Evolutionary conservation across 2,888 invertebrate species (phyloP), one percentile per base, ranked within the genome.

Genomic region (Tenthredo scrophulariae): DNA sequence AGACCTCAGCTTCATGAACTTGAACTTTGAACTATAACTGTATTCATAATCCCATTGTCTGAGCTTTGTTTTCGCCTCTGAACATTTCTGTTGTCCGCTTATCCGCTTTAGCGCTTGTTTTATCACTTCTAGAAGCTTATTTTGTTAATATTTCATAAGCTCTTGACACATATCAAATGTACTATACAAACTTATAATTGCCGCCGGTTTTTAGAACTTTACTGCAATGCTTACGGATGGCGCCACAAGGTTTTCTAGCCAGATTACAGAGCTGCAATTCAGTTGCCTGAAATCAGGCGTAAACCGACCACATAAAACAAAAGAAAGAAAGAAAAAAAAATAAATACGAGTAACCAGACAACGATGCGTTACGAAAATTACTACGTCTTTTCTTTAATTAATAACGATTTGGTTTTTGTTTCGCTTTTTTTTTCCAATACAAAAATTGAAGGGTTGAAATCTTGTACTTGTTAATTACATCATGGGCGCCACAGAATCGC

Each of bases 281-380:
- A 22, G 46, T 83, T 67, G 83, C 83, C 46, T 46, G n/a, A 10
- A 9, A 7, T n/a, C 83, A 83, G 83, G 83, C 83, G 83, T 33
- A 67, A 33, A 15, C 29, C 18, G 33, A 33, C 18, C 15, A 67
- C 10, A 7, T n/a, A 1, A n/a, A 50, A 1, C 50, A 50, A 54
- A 6, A n/a, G 7, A 54, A 54, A 54, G n/a, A 54, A 6, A n/a
- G 7, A 54, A 54, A 54, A 50, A 50, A n/a, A 67, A 2, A 29
- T 15, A 67, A 15, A 5, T 15, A 33, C 0, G 15, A 67, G 33
- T 22, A 29, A 29, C 2, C 9, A 65, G 9, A 58, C 3, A 58
- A 58, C n/a, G n/a, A 58, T 22, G 15, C 15, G 50, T 4, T 18
- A 50, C 18, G 2, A 15, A n/a, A 50, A n/a, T 26, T 10, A 67